These are phyloP conservation scores for Pristionchus pacificus DNA, from an alignment of 1,140 invertebrate species.

Conservation along the genomic window DNA sequence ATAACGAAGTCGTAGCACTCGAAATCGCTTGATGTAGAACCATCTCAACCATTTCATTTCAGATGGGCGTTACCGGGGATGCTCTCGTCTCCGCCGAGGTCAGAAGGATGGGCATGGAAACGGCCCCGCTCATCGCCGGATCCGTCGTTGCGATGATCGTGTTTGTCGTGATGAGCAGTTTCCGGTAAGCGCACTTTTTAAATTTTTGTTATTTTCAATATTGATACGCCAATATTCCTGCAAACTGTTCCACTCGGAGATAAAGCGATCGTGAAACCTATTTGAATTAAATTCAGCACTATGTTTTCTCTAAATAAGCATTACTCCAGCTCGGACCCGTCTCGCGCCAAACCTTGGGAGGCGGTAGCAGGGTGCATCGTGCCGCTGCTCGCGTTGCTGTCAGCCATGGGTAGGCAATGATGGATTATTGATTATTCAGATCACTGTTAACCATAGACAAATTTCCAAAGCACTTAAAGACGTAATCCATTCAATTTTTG, in stretches of 20 bases:
- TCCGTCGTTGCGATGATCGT: slow-evolving; percentile 50
- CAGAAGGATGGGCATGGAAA: slow-evolving; percentile 53
- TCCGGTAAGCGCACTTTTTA: neutral
- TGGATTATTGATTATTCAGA: too few species aligned
- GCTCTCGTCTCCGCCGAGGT: slow-evolving; percentile 51
- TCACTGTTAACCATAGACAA: too few species aligned
- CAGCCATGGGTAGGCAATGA: slow-evolving; percentile 29
- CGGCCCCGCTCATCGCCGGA: slow-evolving; percentile 47
- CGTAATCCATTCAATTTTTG: neutral
- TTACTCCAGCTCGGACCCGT: slow-evolving; percentile 42
- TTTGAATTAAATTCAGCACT: too few species aligned
- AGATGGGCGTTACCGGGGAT: slow-evolving; percentile 54
- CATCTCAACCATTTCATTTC: too few species aligned
- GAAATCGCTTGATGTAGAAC: too few species aligned
- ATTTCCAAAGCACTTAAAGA: too few species aligned
- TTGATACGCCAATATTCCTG: too few species aligned
- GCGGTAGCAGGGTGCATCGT: slow-evolving; percentile 50
- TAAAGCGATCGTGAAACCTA: neutral
- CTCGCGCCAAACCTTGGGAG: slow-evolving; percentile 50
- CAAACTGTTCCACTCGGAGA: too few species aligned
- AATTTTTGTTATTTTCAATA: slow-evolving; percentile 2
- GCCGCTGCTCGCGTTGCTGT: slow-evolving; percentile 47
- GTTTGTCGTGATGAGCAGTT: slow-evolving; percentile 34
- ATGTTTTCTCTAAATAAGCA: too few species aligned
- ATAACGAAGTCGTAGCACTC: too few species aligned